Percentiles rank a stretch among this genome's conserved stretches.
Conservation (phyloP, 2,888 invertebrate genomes). For the Drosophila paramelanica region DNA sequence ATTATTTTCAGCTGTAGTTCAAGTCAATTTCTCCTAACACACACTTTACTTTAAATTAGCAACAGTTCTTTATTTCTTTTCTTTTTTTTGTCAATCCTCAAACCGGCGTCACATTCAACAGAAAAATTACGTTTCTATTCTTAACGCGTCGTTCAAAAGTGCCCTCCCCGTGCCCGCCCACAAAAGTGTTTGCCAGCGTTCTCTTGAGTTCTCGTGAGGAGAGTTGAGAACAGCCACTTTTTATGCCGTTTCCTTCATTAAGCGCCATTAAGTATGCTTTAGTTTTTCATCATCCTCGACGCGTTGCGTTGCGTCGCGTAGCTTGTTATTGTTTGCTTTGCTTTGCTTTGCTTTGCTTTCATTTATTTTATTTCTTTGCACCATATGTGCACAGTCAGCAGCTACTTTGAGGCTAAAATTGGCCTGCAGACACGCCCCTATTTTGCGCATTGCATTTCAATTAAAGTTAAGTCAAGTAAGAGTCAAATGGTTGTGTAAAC, state of each 20-base stretch:
- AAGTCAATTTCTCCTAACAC: background rate
- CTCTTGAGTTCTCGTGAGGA: constrained; percentile 7
- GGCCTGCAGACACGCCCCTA: constrained; percentile 36
- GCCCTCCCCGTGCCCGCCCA: background rate
- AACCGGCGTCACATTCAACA: constrained; percentile 34
- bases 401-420: constrained; percentile 32
- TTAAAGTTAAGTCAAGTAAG: constrained; percentile 25
- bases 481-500: background rate
- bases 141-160: constrained; percentile 30
- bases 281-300: constrained; percentile 25
- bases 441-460: constrained; percentile 61
- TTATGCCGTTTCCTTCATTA: constrained; percentile 72
- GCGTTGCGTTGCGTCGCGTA: constrained; percentile 1
- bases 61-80: constrained; percentile 22
- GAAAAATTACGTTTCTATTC: constrained; percentile 47
- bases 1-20: too few relatives aligned
- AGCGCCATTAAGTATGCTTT: constrained; percentile 61
- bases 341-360: constrained; percentile 13
- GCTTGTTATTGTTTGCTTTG: constrained; percentile 42
- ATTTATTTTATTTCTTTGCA: constrained; percentile 12
- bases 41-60: constrained; percentile 36
- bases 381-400: constrained; percentile 58
- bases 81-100: constrained; percentile 8
- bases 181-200: too few relatives aligned
- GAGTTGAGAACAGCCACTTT: constrained; percentile 47